Evolutionary conservation across 2,113 vertebrate species (phyloP).

Genomic region (Grus americana): DNA sequence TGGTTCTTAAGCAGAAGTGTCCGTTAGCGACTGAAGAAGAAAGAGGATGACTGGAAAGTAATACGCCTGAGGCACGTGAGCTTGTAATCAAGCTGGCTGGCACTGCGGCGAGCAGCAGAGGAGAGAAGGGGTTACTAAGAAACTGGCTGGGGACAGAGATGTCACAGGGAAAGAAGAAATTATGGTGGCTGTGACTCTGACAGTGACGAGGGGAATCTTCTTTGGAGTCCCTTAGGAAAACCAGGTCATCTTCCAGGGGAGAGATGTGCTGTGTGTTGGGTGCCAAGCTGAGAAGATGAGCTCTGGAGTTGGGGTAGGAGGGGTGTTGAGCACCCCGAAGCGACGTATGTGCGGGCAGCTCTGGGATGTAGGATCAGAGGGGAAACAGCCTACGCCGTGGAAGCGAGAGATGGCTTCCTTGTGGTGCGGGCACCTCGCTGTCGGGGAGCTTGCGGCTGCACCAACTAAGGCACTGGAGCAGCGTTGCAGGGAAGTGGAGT

Average conservation of each 20-base stretch:
- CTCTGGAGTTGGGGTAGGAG: not conserved
- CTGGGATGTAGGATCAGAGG: not conserved
- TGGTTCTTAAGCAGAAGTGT: accelerated
- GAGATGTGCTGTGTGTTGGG: not conserved
- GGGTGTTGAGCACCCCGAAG: accelerated
- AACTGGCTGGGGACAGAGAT: not conserved
- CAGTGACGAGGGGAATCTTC: not conserved
- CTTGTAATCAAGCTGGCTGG: not conserved
- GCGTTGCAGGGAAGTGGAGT: not conserved
- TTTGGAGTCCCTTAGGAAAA: not conserved
- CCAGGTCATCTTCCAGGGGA: not conserved
- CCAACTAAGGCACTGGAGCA: accelerated
- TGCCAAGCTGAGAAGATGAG: not conserved
- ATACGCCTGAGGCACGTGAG: accelerated
- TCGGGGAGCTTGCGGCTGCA: not conserved
- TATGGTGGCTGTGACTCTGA: not conserved
- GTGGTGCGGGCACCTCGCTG: accelerated
- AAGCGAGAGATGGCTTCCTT: not conserved
- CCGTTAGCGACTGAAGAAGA: not conserved
- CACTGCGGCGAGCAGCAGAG: not conserved
- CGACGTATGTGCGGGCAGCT: not conserved
- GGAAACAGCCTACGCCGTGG: not conserved
- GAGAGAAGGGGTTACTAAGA: not conserved
- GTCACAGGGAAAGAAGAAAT: not conserved
- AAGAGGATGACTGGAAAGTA: not conserved